Conservation (phyloP, 2,797 vertebrate genomes). For the Rhodeus uyekii region DNA sequence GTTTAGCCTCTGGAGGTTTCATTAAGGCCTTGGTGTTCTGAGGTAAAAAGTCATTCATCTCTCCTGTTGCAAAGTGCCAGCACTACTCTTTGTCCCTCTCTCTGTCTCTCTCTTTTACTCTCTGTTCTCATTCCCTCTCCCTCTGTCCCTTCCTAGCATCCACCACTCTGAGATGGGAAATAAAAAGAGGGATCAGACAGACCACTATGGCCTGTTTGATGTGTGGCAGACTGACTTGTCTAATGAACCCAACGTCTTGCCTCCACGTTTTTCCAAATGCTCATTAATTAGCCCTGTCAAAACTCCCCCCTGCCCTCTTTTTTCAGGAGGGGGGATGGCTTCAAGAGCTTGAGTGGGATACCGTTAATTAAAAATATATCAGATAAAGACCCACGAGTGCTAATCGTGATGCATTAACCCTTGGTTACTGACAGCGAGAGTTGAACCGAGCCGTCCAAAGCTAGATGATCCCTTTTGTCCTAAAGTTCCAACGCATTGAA, state of each 20-base stretch:
- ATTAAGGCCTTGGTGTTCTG: slow-evolving; percentile 81
- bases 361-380: slow-evolving; percentile 86
- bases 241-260: slow-evolving; percentile 74
- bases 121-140: slow-evolving; percentile 28
- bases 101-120: slow-evolving; percentile 45
- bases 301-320: slow-evolving; percentile 71
- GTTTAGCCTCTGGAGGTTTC: slow-evolving; percentile 83
- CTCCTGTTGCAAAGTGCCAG: slow-evolving; percentile 79
- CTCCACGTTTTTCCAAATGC: slow-evolving; percentile 60
- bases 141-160: slow-evolving; percentile 52
- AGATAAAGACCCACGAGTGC: slow-evolving; percentile 80
- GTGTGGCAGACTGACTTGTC: slow-evolving; percentile 74
- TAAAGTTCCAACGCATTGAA: slow-evolving; percentile 73
- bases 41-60: slow-evolving; percentile 84
- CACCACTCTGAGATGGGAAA: slow-evolving; percentile 58
- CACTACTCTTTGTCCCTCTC: slow-evolving; percentile 63
- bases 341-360: slow-evolving; percentile 82
- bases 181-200: slow-evolving; percentile 62
- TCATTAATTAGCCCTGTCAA: slow-evolving; percentile 85
- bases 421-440: slow-evolving; percentile 62
- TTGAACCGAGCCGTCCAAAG: slow-evolving; percentile 59
- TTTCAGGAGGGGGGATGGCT: slow-evolving; percentile 67
- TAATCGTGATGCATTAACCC: slow-evolving; percentile 67
- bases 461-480: slow-evolving; percentile 75
- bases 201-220: slow-evolving; percentile 71